Percentiles rank a stretch among this genome's conserved stretches.
These are phyloP conservation scores for Prionailurus bengalensis DNA, from an alignment of 2,113 vertebrate species.

Conservation along the genomic window DNA sequence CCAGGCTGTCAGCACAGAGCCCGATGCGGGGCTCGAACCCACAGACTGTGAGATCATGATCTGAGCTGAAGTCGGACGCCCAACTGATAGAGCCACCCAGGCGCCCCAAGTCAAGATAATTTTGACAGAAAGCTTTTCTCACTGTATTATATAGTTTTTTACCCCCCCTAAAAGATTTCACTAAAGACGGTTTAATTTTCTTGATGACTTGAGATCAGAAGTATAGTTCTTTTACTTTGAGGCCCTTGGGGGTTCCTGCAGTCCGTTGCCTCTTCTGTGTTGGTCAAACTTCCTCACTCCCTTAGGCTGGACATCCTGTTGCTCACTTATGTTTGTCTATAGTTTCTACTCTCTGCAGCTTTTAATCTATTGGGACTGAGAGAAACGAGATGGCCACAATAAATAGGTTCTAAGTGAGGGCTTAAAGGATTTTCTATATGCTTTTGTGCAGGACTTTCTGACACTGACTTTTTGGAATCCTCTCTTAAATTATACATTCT, in stretches of 20 bases:
- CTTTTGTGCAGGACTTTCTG: not conserved
- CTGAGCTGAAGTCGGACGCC: too few relatives aligned
- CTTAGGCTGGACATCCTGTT: not conserved
- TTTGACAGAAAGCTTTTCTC: slow-evolving; percentile 32
- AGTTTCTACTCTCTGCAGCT: not conserved
- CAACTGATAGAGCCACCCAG: too few relatives aligned
- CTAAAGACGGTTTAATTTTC: slow-evolving; percentile 3
- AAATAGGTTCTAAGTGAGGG: not conserved
- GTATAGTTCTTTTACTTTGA: not conserved
- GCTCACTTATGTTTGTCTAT: not conserved
- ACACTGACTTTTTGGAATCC: not conserved
- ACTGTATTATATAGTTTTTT: not conserved
- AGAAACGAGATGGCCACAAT: not conserved
- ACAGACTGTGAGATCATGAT: too few relatives aligned
- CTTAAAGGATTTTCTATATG: not conserved
- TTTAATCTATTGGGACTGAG: not conserved
- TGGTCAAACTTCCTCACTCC: not conserved
- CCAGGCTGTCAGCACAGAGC: too few relatives aligned
- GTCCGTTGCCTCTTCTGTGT: not conserved
- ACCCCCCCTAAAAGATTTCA: slow-evolving; percentile 7
- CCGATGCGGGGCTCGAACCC: too few relatives aligned
- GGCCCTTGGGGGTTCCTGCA: not conserved
- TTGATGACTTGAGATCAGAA: not conserved
- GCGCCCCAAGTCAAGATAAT: not conserved
- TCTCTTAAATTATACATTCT: not conserved